A percentile compares a stretch with the other conserved stretches of the same genome.
These are phyloP conservation scores for Scomber colias DNA, from an alignment of 2,113 vertebrate species.

Conservation along the genomic window DNA sequence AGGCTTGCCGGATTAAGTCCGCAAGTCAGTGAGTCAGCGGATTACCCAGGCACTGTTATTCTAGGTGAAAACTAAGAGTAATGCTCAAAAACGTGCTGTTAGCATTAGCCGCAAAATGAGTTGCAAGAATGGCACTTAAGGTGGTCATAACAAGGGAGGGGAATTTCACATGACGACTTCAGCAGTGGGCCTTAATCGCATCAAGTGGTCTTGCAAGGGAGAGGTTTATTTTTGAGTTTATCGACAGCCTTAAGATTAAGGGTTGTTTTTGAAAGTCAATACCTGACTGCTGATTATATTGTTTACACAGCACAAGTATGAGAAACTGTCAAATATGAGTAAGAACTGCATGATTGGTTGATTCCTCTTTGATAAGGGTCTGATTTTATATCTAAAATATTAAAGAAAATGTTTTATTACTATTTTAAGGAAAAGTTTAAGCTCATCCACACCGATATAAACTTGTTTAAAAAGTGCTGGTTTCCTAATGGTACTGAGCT, in stretches of 20 bases:
- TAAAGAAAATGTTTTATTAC: background rate
- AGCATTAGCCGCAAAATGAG: conserved; percentile 35
- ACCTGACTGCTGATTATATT: no score
- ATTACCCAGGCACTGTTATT: conserved; percentile 60
- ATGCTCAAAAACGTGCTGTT: conserved; percentile 56
- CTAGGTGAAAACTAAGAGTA: conserved; percentile 60
- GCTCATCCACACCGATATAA: background rate
- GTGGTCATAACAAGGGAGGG: conserved; percentile 35
- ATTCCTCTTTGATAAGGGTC: no score
- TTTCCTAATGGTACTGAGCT: background rate
- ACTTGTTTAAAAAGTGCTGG: no score
- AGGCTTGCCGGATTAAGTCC: conserved; percentile 60
- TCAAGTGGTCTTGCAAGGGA: conserved; percentile 33
- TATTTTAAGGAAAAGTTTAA: background rate
- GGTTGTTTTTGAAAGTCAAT: background rate
- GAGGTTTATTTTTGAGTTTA: conserved; percentile 5
- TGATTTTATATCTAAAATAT: background rate
- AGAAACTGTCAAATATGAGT: no score
- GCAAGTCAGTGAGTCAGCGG: conserved; percentile 70
- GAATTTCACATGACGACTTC: conserved; percentile 63
- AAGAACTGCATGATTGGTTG: no score
- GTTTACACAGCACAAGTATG: no score
- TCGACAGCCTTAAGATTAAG: background rate
- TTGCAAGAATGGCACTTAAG: conserved; percentile 20
- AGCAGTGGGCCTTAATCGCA: conserved; percentile 37